A percentile compares a stretch with the other conserved stretches of the same genome.
Conservation (phyloP, 2,888 invertebrate species). For the Tenthredo distinguenda region DNA sequence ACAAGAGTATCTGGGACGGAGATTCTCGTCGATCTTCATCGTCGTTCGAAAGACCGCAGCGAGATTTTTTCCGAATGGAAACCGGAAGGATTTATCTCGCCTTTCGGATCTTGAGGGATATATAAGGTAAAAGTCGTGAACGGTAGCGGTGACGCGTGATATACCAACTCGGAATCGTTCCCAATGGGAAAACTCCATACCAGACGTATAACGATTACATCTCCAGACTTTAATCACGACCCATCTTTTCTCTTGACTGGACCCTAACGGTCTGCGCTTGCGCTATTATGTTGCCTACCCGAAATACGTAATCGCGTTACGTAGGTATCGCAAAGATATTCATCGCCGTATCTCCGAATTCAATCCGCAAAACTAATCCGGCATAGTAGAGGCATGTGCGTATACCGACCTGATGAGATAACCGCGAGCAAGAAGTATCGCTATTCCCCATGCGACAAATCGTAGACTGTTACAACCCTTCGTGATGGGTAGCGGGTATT, state of each 20-base stretch:
- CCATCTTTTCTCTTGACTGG: conserved; percentile 13
- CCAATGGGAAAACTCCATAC: neutral
- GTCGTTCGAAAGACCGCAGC: too few relatives aligned
- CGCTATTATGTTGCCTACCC: neutral
- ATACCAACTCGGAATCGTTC: neutral
- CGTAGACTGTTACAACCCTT: neutral
- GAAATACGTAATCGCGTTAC: conserved; percentile 20
- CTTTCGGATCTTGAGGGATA: neutral
- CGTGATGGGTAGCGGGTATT: neutral
- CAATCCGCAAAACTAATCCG: neutral
- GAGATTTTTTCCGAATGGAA: neutral
- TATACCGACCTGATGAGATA: neutral
- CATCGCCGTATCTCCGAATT: neutral
- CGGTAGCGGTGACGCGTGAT: neutral
- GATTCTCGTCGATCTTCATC: neutral
- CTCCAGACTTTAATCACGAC: conserved; percentile 22
- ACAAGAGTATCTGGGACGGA: neutral
- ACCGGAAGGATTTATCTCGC: conserved; percentile 25
- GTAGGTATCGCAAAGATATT: conserved; percentile 13
- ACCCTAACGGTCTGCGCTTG: neutral
- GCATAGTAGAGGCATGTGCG: neutral
- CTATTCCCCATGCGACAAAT: neutral
- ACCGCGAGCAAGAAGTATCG: neutral
- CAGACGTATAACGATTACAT: conserved; percentile 24
- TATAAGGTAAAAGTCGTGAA: neutral